A percentile compares a stretch with the other conserved stretches of the same genome.
These are phyloP conservation scores for Choreutis nemorana DNA, from an alignment of 2,888 invertebrate genomes.

Conservation along the genomic window DNA sequence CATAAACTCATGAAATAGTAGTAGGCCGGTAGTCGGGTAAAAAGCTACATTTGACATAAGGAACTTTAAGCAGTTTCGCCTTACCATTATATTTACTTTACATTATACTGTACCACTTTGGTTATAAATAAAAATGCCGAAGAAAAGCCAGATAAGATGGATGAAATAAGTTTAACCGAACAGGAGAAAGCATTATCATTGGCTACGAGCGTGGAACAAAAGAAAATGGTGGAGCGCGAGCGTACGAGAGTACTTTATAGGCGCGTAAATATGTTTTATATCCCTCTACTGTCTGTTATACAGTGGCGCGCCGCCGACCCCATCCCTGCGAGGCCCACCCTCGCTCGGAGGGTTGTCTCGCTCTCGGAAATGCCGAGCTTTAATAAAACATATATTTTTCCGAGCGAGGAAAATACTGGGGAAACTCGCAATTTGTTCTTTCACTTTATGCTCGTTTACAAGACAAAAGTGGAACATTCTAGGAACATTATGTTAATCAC, in stretches of 20 bases:
- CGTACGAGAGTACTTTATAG: slow-evolving; percentile 67
- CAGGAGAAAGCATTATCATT: slow-evolving; percentile 64
- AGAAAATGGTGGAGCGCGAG: slow-evolving; percentile 63
- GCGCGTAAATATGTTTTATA: slow-evolving; percentile 68
- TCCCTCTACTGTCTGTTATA: slow-evolving; percentile 67
- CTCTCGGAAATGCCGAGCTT: slow-evolving; percentile 67
- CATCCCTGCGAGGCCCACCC: slow-evolving; percentile 29
- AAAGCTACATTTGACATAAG: too few species aligned
- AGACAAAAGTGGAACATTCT: slow-evolving; percentile 66
- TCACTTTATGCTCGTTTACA: slow-evolving; percentile 68
- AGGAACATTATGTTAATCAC: slow-evolving; percentile 65
- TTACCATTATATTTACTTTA: too few species aligned
- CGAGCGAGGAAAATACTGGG: slow-evolving; percentile 67
- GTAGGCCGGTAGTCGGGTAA: too few species aligned
- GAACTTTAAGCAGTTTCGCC: too few species aligned
- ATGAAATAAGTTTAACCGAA: slow-evolving; percentile 64
- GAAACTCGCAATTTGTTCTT: slow-evolving; percentile 68
- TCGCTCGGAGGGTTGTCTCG: slow-evolving; percentile 50
- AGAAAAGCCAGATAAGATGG: slow-evolving; percentile 61
- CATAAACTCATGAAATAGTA: too few species aligned
- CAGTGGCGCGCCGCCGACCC: slow-evolving; percentile 56
- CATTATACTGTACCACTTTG: slow-evolving; percentile 49
- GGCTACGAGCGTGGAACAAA: slow-evolving; percentile 63
- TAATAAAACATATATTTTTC: slow-evolving; percentile 68
- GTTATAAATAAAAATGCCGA: slow-evolving; percentile 59